Base-by-base conservation (phyloP, 2,113 vertebrate species). In the Uropsilus gracilis region DNA sequence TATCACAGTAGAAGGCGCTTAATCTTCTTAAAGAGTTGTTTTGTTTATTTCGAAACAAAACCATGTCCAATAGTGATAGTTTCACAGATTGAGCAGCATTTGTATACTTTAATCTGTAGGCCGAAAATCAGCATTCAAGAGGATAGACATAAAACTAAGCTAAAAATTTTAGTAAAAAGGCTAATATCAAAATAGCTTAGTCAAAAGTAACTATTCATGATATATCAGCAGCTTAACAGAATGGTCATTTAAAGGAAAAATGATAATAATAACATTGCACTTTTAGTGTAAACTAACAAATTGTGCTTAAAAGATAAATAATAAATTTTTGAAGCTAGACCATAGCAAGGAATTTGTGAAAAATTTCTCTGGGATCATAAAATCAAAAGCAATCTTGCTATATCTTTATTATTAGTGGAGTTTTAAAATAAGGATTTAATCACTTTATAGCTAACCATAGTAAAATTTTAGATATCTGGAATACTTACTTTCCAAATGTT, bases 21-120 rank as follows among this genome's bases (percentile, higher is more conserved):
- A 93, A 84, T 57, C 44, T 75, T n/a, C 7, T 69, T 48, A 48
- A 92, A 64, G 32, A 14, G 37, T 94, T 92, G 86, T 92, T 3
- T 39, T 73, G 3, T 68, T 68, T 32, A n/a, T 55, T 55, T 61
- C 42, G 39, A 91, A 94, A 89, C 39, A 68, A 90, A 90, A 63
- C 10, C 59, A 22, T 83, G 5, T 17, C n/a, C 30, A 39, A n/a
- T 39, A 11, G 34, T 22, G 14, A 48, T 61, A 44, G 30, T 66
- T 53, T 59, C 32, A 64, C 44, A 59, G 12, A 34, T 4, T 86
- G 46, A 26, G 3, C 46, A 42, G 12, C 9, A 83, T 55, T 34
- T 92, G 42, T n/a, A 77, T 4, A 26, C 46, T 91, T 85, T 64
- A 75, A 50, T 90, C 8, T 48, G 87, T 55, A 87, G 39, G 28